phyloP scores from a whole-genome alignment of 1,140 invertebrate species.

The Chironomus tepperi region DNA sequence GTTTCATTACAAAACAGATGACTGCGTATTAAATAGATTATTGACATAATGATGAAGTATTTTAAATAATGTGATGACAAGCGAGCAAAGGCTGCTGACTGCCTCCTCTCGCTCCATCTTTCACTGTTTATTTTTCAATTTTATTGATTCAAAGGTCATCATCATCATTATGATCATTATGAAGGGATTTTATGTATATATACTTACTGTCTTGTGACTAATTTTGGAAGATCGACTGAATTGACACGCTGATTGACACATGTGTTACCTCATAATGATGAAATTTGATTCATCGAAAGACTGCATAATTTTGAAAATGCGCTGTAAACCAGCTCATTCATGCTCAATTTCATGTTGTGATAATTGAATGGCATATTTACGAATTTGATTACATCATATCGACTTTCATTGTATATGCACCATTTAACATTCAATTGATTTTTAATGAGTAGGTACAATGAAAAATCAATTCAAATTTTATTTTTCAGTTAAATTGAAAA shows the following conservation, averaged over 20 bases:
- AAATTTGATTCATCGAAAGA: too few species aligned
- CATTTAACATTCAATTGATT: background rate
- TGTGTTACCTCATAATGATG: too few species aligned
- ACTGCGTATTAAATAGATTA: constrained; percentile 21
- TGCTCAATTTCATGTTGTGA: too few species aligned
- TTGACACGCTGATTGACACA: too few species aligned
- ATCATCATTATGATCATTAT: background rate
- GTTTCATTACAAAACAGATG: background rate
- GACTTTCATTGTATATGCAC: background rate
- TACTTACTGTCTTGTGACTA: too few species aligned
- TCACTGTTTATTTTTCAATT: background rate
- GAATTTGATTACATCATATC: background rate
- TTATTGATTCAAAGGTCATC: constrained; percentile 10
- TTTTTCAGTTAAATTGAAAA: background rate
- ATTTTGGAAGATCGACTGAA: too few species aligned
- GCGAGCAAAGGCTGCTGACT: background rate
- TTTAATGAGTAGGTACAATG: too few species aligned
- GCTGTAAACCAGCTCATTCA: too few species aligned
- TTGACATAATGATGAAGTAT: constrained; percentile 23
- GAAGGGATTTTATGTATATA: too few species aligned
- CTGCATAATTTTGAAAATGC: too few species aligned
- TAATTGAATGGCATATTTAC: background rate
- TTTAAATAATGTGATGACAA: constrained; percentile 18
- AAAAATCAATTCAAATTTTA: too few species aligned
- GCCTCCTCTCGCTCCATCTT: too few species aligned